Conservation (phyloP, 2,888 invertebrate species). For the Carcina quercana region DNA sequence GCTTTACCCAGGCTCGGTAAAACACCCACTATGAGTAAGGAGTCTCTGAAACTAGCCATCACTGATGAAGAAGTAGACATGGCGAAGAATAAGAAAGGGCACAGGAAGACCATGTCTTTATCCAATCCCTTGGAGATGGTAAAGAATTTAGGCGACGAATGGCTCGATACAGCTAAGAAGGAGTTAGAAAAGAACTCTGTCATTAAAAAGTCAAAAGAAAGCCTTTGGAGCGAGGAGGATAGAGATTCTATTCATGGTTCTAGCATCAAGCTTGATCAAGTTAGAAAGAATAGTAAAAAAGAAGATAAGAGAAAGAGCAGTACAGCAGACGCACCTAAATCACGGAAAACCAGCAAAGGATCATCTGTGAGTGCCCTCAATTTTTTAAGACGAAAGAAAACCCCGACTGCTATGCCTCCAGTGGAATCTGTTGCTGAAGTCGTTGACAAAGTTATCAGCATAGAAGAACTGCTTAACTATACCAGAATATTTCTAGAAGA, state of each 20-base stretch:
- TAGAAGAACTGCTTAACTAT: slow-evolving; percentile 49
- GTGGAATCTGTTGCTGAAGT: slow-evolving; percentile 58
- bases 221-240: slow-evolving; percentile 67
- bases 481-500: slow-evolving; percentile 59
- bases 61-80: slow-evolving; percentile 63
- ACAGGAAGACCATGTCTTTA: slow-evolving; percentile 66
- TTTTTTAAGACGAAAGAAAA: slow-evolving; percentile 58
- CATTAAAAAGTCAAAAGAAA: slow-evolving; percentile 63
- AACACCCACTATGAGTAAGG: slow-evolving; percentile 63
- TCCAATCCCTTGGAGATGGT: slow-evolving; percentile 67
- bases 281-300: slow-evolving; percentile 57
- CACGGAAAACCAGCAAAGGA: slow-evolving; percentile 57
- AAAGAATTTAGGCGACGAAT: slow-evolving; percentile 61
- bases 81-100: slow-evolving; percentile 47
- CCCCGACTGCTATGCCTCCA: slow-evolving; percentile 44
- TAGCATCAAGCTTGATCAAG: slow-evolving; percentile 46
- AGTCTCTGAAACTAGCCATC: slow-evolving; percentile 60
- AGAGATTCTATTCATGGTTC: slow-evolving; percentile 60
- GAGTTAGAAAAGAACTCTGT: slow-evolving; percentile 53
- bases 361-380: slow-evolving; percentile 61
- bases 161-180: slow-evolving; percentile 54
- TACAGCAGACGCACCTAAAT: slow-evolving; percentile 47
- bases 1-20: slow-evolving; percentile 50
- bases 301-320: slow-evolving; percentile 57
- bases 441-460: slow-evolving; percentile 34